Evolutionary conservation across 1,140 invertebrate species (phyloP), one percentile per base, ranked within the genome.

Genomic region (Rhopalosiphum padi): DNA sequence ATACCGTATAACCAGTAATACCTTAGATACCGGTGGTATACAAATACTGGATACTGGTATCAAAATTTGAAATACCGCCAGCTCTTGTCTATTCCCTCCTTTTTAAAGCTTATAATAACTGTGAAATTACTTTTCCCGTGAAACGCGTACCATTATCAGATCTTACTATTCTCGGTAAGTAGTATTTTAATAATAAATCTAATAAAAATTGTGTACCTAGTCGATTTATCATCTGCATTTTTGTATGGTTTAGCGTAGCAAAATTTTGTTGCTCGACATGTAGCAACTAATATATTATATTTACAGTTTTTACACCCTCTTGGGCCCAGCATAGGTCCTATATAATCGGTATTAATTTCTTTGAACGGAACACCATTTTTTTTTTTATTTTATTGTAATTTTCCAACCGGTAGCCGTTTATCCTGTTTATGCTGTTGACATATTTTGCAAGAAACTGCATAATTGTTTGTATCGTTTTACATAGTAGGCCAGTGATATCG

Each of bases 141-240:
- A 88, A 88, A 48, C 48, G 86, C 15, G 82, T 85, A 0, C 82
- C 82, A 41, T 85, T 85, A 2, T 41, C 82, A 2, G 82, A 85
- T 23, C 37, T 22, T 23, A 83, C 37, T 23, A 53, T 7, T 25
- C 82, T 48, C 0, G n/a, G 86, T 90, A 53, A 51, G 30, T 51
- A 51, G 53, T 48, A 89, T 53, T 25, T 89, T 89, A 89, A 89
- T 35, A 89, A 55, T 22, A 89, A 55, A 11, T 89, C 87, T 35
- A 89, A 89, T 22, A 89, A 51, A 53, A 55, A 89, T 55, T 55
- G 37, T 7, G 18, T 35, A 37, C 37, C 0, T 37, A 22, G 48
- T 55, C 2, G 30, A 51, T 48, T 48, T 48, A 46, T 2, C 46
- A 11, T 48, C 30, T 30, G 87, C 87, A 23, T 48, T 51, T 89